Base-by-base conservation (phyloP, 2,888 invertebrate genomes). In the Tachina fera region DNA sequence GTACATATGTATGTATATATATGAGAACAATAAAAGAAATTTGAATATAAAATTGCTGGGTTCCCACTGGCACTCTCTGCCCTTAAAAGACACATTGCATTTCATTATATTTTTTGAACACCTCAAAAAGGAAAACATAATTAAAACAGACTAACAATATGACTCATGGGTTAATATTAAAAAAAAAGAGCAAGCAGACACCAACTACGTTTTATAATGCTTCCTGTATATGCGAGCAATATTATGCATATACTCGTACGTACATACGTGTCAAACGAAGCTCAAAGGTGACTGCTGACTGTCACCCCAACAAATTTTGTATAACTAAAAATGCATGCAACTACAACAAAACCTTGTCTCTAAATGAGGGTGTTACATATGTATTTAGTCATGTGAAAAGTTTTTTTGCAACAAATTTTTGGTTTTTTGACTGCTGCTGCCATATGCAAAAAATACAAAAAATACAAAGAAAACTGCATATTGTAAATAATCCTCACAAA, bases 251-350 rank as follows among this genome's bases (percentile, higher is more conserved):
- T n/a, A n/a, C n/a, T n/a, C n/a, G n/a, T 39, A 9, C 16, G 14
- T 13, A 77, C 22, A 3, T 51, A 51, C 76, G 78, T 85, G 86
- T 83, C 83, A 86, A 86, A 80, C 79, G 72, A 80, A 80, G 86
- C 86, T 80, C 86, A 86, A 83, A 86, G 86, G 86, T 86, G 83
- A 83, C 71, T 85, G 82, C 71, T 76, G 22, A 1, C 19, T 74
- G 76, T 80, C 77, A 83, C 83, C 74, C 75, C 22, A 74, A 49
- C 39, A 49, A 74, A 74, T 13, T 76, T 60, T 45, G n/a, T 1
- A 10, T 68, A 45, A 31, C 14, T 49, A 61, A 9, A 45, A 76
- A 19, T 76, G 31, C 31, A 13, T n/a, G 13, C 16, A 41, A 0
- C 1, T n/a, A 22, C 19, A 43, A 22, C 6, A 65, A 72, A 83